These are phyloP conservation scores for Drosophila limbata DNA, from an alignment of 2,888 invertebrate genomes.

Conservation along the genomic window DNA sequence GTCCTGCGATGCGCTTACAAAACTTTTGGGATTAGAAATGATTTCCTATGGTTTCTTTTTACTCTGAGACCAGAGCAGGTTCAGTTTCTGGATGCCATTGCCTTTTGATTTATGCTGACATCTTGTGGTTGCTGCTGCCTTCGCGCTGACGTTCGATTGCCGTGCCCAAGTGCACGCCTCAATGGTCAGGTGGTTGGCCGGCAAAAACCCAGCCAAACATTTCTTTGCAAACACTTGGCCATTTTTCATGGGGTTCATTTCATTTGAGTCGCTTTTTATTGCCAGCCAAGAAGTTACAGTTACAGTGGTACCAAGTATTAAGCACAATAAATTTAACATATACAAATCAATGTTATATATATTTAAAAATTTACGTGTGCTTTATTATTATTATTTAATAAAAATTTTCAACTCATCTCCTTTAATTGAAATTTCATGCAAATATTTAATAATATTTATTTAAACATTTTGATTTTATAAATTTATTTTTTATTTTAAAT, in stretches of 20 bases:
- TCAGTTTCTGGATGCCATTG: conserved; percentile 38
- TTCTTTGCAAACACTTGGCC: conserved; percentile 80
- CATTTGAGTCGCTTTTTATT: conserved; percentile 74
- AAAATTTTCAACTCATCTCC: background rate
- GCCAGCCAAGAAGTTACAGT: conserved; percentile 36
- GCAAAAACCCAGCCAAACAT: conserved; percentile 73
- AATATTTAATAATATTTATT: no score
- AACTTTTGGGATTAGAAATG: conserved; percentile 80
- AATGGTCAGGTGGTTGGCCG: conserved; percentile 69
- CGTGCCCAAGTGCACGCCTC: conserved; percentile 68
- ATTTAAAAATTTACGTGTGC: background rate
- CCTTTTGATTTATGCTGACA: conserved; percentile 83
- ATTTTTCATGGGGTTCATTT: conserved; percentile 80
- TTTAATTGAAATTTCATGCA: no score
- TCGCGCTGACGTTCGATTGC: conserved; percentile 56
- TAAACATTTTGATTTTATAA: background rate
- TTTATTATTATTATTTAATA: background rate
- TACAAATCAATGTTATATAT: background rate
- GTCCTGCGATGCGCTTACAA: conserved; percentile 49
- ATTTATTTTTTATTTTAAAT: background rate
- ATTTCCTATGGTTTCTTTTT: conserved; percentile 69
- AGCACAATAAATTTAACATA: background rate
- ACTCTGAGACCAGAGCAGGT: background rate
- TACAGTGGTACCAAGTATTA: conserved; percentile 38
- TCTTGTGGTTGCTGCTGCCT: conserved; percentile 57